A percentile compares a stretch with the other conserved stretches of the same genome.
Evolutionary conservation across 2,113 vertebrate genomes (phyloP).

Genomic region (Polypterus bichir): DNA sequence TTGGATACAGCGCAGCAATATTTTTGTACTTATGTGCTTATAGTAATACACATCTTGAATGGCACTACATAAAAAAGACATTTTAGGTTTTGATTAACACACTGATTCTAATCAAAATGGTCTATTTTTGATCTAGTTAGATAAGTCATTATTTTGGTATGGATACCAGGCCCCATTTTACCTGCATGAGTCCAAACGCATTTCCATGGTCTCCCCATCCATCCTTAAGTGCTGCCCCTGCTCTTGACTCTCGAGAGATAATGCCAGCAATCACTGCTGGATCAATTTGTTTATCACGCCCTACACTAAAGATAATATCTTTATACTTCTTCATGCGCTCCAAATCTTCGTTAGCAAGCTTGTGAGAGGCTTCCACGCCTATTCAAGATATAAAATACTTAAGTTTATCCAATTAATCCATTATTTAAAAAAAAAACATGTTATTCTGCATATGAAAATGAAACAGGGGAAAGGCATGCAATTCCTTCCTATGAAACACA

Average conservation of each 20-base stretch:
- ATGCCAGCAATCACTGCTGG: constrained; percentile 51
- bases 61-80: too few relatives aligned
- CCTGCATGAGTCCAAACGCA: constrained; percentile 49
- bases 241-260: constrained; percentile 50
- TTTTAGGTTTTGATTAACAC: too few relatives aligned
- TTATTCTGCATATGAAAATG: neutral
- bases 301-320: constrained; percentile 31
- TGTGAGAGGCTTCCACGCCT: constrained; percentile 41
- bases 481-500: neutral
- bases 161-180: constrained; percentile 14
- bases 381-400: neutral
- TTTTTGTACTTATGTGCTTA: too few relatives aligned
- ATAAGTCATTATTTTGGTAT: too few relatives aligned
- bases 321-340: constrained; percentile 36
- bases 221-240: constrained; percentile 20
- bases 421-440: neutral
- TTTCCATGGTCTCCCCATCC: constrained; percentile 38
- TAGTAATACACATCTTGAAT: too few relatives aligned
- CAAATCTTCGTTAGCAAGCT: constrained; percentile 38
- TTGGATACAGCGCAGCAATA: too few relatives aligned
- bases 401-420: neutral
- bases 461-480: neutral
- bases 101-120: too few relatives aligned
- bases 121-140: too few relatives aligned
- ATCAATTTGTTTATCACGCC: constrained; percentile 42